Evolutionary conservation across 1,140 invertebrate species (phyloP).

Genomic region (Elysia chlorotica): DNA sequence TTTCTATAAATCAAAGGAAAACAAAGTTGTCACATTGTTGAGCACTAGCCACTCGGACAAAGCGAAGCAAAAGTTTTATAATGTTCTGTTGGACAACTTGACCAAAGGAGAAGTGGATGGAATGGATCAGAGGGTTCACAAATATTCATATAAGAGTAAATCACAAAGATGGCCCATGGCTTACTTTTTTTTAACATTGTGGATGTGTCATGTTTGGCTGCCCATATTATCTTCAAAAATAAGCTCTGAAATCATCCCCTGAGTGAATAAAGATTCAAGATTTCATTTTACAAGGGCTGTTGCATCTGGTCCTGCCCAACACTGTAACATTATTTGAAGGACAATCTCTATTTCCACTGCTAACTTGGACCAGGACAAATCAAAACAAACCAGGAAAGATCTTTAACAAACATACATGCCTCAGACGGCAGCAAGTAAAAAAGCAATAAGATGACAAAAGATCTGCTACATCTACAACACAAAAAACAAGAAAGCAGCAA

Average conservation of each 20-base stretch:
- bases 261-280: not conserved
- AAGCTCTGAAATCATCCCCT: not conserved
- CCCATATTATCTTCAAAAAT: not conserved
- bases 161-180: not conserved
- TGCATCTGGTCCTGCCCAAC: not conserved
- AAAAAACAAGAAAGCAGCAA: not conserved
- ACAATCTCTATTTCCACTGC: not conserved
- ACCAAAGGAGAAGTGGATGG: conserved; percentile 64
- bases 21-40: conserved; percentile 52
- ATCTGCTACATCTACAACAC: not conserved
- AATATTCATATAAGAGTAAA: not conserved
- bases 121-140: conserved; percentile 33
- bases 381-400: too few relatives aligned
- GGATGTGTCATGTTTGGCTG: not conserved
- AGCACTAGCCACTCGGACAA: conserved; percentile 46
- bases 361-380: too few relatives aligned
- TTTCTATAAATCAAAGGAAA: conserved; percentile 45
- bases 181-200: not conserved
- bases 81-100: conserved; percentile 59
- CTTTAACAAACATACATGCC: too few relatives aligned
- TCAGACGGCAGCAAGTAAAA: too few relatives aligned
- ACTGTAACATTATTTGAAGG: not conserved
- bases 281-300: not conserved
- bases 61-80: conserved; percentile 52
- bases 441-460: too few relatives aligned